Evolutionary conservation across 2,888 invertebrate species (phyloP).

Genomic region (Ceriagrion tenellum): DNA sequence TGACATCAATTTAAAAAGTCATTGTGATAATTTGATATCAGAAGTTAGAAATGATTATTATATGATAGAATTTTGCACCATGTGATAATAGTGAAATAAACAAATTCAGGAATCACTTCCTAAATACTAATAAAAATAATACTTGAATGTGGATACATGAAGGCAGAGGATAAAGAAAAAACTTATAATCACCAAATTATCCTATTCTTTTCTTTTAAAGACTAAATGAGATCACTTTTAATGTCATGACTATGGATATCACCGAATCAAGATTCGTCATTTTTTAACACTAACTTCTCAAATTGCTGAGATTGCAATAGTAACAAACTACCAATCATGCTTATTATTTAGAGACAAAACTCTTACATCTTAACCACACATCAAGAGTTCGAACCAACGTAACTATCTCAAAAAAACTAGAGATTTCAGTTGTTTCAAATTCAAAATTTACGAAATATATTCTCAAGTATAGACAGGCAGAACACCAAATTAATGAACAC

Average conservation of each 20-base stretch:
- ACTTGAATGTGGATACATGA: neutral
- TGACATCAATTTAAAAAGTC: neutral
- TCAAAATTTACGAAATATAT: neutral
- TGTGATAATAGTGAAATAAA: too few species aligned
- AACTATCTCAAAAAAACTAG: neutral
- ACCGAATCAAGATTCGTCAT: neutral
- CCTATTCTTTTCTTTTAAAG: neutral
- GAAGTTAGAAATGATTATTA: neutral
- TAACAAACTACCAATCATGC: neutral
- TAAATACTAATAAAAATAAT: neutral
- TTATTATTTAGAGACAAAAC: neutral
- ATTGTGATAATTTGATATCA: neutral
- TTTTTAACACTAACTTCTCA: neutral
- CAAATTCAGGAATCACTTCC: neutral
- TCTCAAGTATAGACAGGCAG: neutral
- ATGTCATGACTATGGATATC: neutral
- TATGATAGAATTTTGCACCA: too few species aligned
- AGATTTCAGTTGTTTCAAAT: neutral
- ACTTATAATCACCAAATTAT: neutral
- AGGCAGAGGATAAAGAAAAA: neutral
- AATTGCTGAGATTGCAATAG: neutral
- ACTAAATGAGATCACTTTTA: neutral
- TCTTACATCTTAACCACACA: neutral
- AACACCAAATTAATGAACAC: too few species aligned
- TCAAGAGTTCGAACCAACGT: neutral